Evolutionary conservation across 2,797 vertebrate species (phyloP), one percentile per base, ranked within the genome.

Genomic region (Smutsia temminckii): DNA sequence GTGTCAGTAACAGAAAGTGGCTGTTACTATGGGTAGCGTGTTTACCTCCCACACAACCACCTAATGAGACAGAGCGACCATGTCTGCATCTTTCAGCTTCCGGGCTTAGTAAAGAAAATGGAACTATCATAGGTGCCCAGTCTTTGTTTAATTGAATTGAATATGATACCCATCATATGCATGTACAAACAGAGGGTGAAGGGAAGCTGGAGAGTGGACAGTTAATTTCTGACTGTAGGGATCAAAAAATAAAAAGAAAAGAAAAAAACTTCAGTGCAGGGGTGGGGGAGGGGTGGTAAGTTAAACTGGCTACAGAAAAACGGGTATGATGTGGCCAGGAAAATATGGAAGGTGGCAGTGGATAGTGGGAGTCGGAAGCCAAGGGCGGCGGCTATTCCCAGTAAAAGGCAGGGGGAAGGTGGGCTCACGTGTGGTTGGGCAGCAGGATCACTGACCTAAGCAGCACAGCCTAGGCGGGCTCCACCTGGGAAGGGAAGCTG

Each of bases 391-490:
- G 49, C 21, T 77, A 9, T 40, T 51, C 46, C 77, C 34, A 34
- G 14, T 55, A 29, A 75, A 93, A 77, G 59, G 11, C 66, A n/a
- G n/a, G 68, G 49, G 6, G 9, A 80, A 21, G 32, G 51, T 8
- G 40, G 69, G 53, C 53, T 74, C 8, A 1, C 0, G 0, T 0
- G 11, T 12, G 20, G 42, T 18, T n/a, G 20, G 32, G 34, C 37
- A 68, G 51, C 61, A 23, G 9, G 32, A 46, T 27, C 23, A 1
- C 10, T 20, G 25, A 55, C 13, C 3, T 49, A 29, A 21, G 32
- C 21, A 12, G 16, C 1, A 5, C 7, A 12, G n/a, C 37, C 53
- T 25, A 6, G 1, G 13, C 0, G 21, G 37, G 27, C 16, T 25
- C 37, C 14, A 0, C 8, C 29, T 0, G 0, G 29, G 72, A 80